These are phyloP conservation scores for Phenganax marumi DNA, from an alignment of 92 coral and sea anemone genomes.

Conservation along the genomic window DNA sequence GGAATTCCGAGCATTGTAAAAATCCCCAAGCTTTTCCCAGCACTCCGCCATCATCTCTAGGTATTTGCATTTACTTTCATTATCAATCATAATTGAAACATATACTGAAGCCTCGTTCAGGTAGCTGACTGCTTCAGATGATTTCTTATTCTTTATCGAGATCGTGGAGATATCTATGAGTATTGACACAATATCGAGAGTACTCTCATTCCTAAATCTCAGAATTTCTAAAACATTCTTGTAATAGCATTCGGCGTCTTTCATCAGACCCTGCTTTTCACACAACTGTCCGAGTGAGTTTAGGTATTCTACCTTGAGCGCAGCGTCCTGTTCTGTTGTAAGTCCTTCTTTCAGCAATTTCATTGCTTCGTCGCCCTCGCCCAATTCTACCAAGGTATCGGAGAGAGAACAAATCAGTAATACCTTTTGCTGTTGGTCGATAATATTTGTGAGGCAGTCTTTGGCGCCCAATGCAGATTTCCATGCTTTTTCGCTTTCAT, in stretches of 20 bases:
- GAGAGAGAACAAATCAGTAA: constrained; percentile 8
- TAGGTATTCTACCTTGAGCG: not conserved
- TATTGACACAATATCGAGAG: not conserved
- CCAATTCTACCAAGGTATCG: constrained; percentile 7
- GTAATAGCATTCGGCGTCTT: constrained; percentile 23
- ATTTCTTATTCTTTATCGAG: not conserved
- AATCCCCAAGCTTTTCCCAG: not conserved
- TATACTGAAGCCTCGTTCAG: not conserved
- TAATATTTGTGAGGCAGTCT: constrained; percentile 9
- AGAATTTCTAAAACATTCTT: constrained; percentile 13
- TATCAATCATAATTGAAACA: not conserved
- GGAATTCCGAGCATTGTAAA: not conserved
- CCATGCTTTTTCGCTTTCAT: constrained; percentile 12
- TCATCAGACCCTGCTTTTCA: not conserved
- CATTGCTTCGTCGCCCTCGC: constrained; percentile 21
- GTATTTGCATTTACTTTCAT: not conserved
- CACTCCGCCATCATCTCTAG: not conserved
- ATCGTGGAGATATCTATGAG: not conserved
- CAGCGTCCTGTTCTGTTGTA: not conserved
- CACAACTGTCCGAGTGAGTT: constrained; percentile 12
- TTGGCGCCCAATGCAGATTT: constrained; percentile 8
- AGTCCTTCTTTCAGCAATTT: not conserved
- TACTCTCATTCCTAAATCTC: not conserved
- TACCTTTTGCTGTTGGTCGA: not conserved
- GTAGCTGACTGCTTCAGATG: constrained; percentile 9